Evolutionary conservation across 2,797 vertebrate genomes (phyloP).

Genomic region (Esox lucius): DNA sequence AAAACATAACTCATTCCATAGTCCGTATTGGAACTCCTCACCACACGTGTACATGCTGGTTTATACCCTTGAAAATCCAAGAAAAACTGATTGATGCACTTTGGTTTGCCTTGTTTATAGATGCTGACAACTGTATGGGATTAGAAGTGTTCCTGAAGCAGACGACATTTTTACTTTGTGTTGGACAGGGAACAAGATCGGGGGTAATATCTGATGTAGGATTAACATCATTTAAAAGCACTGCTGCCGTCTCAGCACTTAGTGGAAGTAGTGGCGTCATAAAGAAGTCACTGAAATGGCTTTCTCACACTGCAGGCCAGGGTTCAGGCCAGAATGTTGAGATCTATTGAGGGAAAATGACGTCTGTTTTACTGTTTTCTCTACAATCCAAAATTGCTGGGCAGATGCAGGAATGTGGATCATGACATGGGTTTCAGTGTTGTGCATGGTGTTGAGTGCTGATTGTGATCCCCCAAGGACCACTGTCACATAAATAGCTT

Average conservation of each 20-base stretch:
- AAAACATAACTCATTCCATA: neutral
- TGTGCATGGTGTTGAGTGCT: neutral
- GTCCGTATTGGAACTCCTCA: neutral
- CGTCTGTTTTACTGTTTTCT: neutral
- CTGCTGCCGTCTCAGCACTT: conserved; percentile 24
- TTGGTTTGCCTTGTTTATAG: neutral
- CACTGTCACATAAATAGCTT: neutral
- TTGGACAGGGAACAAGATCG: neutral
- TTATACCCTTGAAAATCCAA: neutral
- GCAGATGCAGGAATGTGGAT: neutral
- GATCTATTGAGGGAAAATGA: neutral
- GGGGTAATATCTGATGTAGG: conserved; percentile 24
- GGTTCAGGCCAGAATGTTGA: neutral
- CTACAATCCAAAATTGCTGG: neutral
- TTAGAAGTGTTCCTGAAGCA: neutral
- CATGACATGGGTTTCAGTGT: neutral
- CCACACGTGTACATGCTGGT: neutral
- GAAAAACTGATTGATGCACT: neutral
- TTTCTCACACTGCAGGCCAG: conserved; percentile 13
- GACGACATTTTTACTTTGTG: conserved; percentile 18
- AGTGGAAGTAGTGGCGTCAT: neutral
- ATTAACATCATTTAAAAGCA: conserved; percentile 26
- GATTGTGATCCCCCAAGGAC: neutral
- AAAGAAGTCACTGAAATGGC: conserved; percentile 13
- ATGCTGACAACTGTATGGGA: neutral